Conservation (phyloP, 2,797 vertebrate genomes). For the Cygnus olor region DNA sequence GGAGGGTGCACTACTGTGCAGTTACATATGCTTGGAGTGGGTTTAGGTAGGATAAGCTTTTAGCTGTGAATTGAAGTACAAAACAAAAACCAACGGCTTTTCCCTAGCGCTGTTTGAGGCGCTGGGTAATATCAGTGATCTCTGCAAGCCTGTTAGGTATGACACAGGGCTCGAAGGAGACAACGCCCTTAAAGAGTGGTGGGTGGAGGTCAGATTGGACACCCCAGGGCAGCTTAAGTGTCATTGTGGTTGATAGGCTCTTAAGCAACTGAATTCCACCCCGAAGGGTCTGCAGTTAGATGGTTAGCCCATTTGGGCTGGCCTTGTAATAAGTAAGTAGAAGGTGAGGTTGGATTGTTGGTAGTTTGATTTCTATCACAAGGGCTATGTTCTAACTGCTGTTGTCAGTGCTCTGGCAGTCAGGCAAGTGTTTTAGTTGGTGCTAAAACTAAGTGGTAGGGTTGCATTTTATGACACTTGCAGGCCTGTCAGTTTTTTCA, state of each 20-base stretch:
- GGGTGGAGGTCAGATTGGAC: not conserved
- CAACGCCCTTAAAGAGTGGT: not conserved
- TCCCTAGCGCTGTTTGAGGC: not conserved
- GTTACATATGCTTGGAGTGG: not conserved
- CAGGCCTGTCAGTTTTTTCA: not conserved
- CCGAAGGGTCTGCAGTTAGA: not conserved
- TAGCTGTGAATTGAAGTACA: not conserved
- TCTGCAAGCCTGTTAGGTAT: not conserved
- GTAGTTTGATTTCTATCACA: not conserved
- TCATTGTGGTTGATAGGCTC: not conserved
- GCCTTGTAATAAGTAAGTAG: not conserved
- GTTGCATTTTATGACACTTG: conserved; percentile 2
- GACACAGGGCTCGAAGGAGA: not conserved
- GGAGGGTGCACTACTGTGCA: not conserved
- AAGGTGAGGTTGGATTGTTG: not conserved
- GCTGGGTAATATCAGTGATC: not conserved
- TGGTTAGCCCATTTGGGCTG: not conserved
- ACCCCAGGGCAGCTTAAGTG: not conserved
- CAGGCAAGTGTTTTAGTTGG: not conserved
- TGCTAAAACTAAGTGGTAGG: not conserved
- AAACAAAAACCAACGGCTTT: not conserved
- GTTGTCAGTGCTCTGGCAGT: not conserved
- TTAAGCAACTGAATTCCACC: not conserved
- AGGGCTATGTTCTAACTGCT: not conserved
- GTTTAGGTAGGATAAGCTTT: not conserved